A percentile compares a stretch with the other conserved stretches of the same genome.
These are phyloP conservation scores for Catharus bicknelli DNA, from an alignment of 2,113 vertebrate genomes.

Conservation along the genomic window DNA sequence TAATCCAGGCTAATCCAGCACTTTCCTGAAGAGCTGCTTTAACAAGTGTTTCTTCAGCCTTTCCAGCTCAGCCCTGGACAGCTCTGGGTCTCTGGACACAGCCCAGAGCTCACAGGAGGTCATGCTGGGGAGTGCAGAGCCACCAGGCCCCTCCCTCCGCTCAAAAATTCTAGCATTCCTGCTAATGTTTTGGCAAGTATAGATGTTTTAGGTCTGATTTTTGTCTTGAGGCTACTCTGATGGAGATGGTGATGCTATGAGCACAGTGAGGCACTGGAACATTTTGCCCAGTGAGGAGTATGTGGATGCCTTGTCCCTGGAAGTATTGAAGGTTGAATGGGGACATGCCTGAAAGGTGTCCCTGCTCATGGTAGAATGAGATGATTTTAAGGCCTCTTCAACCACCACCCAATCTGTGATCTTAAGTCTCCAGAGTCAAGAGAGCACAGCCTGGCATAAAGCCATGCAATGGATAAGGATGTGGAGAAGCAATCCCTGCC, in stretches of 20 bases:
- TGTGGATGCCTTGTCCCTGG: background rate
- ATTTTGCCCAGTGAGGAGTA: background rate
- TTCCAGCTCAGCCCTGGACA: background rate
- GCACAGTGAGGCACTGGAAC: background rate
- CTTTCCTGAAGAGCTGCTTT: constrained; percentile 20
- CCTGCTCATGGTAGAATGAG: background rate
- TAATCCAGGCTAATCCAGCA: constrained; percentile 42
- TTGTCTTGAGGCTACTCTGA: background rate
- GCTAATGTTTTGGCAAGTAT: background rate
- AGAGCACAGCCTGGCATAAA: background rate
- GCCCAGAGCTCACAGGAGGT: background rate
- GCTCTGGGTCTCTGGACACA: background rate
- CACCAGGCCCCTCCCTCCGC: background rate
- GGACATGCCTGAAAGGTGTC: background rate
- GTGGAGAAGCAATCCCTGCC: background rate
- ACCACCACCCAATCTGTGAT: background rate
- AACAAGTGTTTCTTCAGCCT: background rate
- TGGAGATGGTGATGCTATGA: background rate
- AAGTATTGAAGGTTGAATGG: background rate
- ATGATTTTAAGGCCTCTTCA: background rate
- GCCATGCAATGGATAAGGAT: accelerated
- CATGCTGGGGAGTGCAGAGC: background rate
- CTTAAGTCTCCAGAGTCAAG: background rate
- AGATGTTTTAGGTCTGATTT: background rate
- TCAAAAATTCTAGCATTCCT: no score